Evolutionary conservation across 2,797 vertebrate species (phyloP).

Genomic region (Spheniscus humboldti): DNA sequence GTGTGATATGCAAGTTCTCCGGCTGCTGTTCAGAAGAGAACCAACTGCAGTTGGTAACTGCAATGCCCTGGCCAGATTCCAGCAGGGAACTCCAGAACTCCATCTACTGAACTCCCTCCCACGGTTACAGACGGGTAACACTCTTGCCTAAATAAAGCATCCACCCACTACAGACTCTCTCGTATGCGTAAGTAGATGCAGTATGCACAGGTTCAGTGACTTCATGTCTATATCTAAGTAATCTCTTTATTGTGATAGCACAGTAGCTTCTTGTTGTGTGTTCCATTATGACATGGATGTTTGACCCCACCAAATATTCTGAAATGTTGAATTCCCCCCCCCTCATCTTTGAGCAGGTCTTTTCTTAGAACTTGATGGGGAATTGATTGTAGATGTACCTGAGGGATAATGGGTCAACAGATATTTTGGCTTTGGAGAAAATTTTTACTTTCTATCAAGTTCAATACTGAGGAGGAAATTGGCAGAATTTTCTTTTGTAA

Average conservation of each 20-base stretch:
- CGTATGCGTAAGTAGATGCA: not conserved
- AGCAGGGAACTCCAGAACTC: not conserved
- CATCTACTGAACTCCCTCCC: not conserved
- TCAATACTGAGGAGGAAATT: not conserved
- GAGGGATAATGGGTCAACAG: not conserved
- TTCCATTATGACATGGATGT: not conserved
- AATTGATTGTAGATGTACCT: accelerated
- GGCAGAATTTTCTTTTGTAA: not conserved
- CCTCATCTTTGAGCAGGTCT: not conserved
- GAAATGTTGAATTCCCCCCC: not conserved
- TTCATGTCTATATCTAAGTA: not conserved
- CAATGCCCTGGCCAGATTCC: not conserved
- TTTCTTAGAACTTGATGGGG: not conserved
- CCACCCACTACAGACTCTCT: not conserved
- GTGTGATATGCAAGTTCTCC: not conserved
- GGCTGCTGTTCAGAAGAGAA: not conserved
- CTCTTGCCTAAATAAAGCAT: not conserved
- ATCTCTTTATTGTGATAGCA: not conserved
- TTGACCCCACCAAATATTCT: not conserved
- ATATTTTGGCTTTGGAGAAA: not conserved
- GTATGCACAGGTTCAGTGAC: not conserved
- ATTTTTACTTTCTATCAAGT: not conserved
- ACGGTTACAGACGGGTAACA: not conserved
- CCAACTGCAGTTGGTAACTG: not conserved
- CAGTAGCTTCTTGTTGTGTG: not conserved